These are phyloP conservation scores for Phacellophora camtschatica DNA, from an alignment of 30 jellyfish, hydroid and myxozoan genomes.

Conservation along the genomic window DNA sequence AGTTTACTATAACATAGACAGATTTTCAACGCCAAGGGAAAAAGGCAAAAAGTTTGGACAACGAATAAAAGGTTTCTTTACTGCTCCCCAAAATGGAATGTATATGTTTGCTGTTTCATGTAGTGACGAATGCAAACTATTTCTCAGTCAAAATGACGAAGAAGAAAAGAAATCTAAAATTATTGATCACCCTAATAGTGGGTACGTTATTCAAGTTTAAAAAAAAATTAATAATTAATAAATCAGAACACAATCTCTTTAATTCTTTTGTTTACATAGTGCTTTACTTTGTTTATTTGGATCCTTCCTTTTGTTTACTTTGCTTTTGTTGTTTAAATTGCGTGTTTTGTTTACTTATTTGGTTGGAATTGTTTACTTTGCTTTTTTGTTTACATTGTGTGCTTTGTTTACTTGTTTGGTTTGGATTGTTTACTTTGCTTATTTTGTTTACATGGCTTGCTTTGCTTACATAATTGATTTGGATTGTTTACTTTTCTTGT, in stretches of 20 bases:
- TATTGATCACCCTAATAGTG: constrained; percentile 67
- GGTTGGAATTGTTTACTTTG: no score
- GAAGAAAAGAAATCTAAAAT: constrained; percentile 76
- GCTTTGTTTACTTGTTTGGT: no score
- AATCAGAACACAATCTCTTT: no score
- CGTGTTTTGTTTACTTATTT: no score
- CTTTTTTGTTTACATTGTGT: no score
- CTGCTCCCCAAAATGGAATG: constrained; percentile 87
- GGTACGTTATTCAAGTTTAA: constrained; percentile 32
- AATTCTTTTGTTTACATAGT: background rate
- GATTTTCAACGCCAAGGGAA: constrained; percentile 86
- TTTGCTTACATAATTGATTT: no score
- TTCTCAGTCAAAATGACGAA: constrained; percentile 76
- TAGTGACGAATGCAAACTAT: constrained; percentile 86
- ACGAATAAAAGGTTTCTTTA: constrained; percentile 83
- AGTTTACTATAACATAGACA: constrained; percentile 53
- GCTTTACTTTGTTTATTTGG: background rate
- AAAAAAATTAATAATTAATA: background rate
- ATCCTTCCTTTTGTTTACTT: no score
- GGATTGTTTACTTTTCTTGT: no score
- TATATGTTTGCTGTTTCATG: constrained; percentile 97
- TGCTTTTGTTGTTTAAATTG: no score
- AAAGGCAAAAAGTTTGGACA: constrained; percentile 80
- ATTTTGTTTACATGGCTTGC: no score
- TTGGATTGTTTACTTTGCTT: no score